Evolutionary conservation across 2,113 vertebrate species (phyloP).

Genomic region (Irena cyanogastra): DNA sequence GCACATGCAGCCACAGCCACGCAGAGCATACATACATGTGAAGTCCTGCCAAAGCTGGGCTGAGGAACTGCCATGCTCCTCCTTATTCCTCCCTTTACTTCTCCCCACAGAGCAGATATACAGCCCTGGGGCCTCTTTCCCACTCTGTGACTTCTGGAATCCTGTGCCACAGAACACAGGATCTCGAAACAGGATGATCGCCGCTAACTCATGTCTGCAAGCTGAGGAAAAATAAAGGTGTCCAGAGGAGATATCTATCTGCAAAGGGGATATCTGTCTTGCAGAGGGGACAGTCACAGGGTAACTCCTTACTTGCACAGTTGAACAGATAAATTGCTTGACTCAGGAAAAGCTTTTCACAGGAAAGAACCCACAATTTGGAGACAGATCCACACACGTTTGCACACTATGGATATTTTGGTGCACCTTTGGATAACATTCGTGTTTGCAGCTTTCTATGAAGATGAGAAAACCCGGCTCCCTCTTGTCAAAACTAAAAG

Average conservation of each 20-base stretch:
- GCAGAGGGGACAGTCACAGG: not conserved
- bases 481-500: not conserved
- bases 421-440: not conserved
- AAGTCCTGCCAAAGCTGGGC: not conserved
- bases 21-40: not conserved
- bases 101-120: not conserved
- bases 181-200: not conserved
- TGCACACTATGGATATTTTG: not conserved
- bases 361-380: not conserved
- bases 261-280: not conserved
- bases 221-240: not conserved
- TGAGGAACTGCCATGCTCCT: not conserved
- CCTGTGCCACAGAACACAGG: not conserved
- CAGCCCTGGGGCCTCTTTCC: not conserved
- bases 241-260: not conserved
- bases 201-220: not conserved
- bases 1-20: not conserved
- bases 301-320: not conserved
- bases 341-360: not conserved
- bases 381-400: not conserved
- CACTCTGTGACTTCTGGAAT: not conserved
- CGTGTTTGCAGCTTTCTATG: not conserved
- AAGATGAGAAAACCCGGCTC: accelerated
- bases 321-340: not conserved
- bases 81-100: not conserved